phyloP scores from a whole-genome alignment of 1,140 invertebrate species.

The Scaptomyza montana region DNA sequence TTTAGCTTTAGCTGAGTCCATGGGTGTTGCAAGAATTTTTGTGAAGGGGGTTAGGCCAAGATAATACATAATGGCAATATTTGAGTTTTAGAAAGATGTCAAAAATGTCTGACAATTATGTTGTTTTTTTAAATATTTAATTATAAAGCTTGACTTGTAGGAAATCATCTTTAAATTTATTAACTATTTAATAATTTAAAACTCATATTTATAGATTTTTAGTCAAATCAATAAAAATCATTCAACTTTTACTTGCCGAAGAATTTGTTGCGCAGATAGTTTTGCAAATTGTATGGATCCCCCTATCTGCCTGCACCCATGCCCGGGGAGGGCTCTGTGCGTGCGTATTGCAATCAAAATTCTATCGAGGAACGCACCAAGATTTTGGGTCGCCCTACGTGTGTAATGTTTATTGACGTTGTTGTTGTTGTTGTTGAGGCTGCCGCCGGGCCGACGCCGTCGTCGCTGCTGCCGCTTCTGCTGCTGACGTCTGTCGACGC shows the following conservation, averaged over 20 bases:
- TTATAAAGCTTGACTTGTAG: too few species aligned
- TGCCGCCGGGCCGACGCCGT: constrained; percentile 65
- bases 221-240: too few species aligned
- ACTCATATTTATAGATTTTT: too few species aligned
- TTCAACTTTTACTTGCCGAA: too few species aligned
- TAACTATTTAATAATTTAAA: too few species aligned
- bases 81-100: too few species aligned
- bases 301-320: background rate
- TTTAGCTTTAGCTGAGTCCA: background rate
- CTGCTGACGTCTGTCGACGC: constrained; percentile 56
- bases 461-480: background rate
- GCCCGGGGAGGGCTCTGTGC: constrained; percentile 38
- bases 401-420: constrained; percentile 34
- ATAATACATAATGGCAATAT: background rate
- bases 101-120: too few species aligned
- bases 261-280: too few species aligned
- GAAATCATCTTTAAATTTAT: too few species aligned
- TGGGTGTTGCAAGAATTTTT: background rate
- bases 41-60: too few species aligned
- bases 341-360: constrained; percentile 76
- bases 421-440: constrained; percentile 20
- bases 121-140: too few species aligned
- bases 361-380: constrained; percentile 73
- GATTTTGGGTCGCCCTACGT: constrained; percentile 71
- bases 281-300: background rate